Conservation (phyloP, 2,888 invertebrate genomes). For the Diplolepis rosae region DNA sequence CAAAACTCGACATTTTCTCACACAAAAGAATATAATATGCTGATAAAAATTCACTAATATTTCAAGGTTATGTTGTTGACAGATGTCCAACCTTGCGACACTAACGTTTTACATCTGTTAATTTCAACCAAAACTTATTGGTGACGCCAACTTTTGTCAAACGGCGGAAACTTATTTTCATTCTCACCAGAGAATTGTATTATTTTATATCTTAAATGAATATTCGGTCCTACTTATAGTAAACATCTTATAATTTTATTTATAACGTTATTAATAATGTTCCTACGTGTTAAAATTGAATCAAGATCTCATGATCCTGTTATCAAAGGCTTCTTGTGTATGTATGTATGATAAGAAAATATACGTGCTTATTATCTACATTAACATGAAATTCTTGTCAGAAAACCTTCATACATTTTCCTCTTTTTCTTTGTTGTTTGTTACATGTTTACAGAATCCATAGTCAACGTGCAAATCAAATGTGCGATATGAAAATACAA, state of each 20-base stretch:
- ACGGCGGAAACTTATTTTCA: no score
- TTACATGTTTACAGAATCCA: not conserved
- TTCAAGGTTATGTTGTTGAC: no score
- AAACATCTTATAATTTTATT: not conserved
- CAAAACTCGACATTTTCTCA: no score
- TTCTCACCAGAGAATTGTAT: no score
- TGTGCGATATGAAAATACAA: not conserved
- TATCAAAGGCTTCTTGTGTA: not conserved
- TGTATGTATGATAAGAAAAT: not conserved
- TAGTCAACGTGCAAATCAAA: not conserved
- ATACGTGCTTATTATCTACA: not conserved
- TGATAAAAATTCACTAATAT: no score
- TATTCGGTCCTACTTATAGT: not conserved
- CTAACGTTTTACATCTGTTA: no score
- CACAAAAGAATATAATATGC: no score
- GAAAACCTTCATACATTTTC: not conserved
- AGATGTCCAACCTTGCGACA: no score
- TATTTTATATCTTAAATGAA: not conserved
- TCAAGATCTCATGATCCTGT: not conserved
- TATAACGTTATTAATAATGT: not conserved
- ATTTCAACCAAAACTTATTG: no score
- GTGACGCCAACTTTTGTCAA: no score
- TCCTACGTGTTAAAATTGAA: not conserved
- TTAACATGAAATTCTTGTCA: constrained; percentile 10
- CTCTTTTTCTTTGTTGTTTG: not conserved